Evolutionary conservation across 64 coral and sea anemone species (phyloP).

Genomic region (Astreopora myriophthalma): DNA sequence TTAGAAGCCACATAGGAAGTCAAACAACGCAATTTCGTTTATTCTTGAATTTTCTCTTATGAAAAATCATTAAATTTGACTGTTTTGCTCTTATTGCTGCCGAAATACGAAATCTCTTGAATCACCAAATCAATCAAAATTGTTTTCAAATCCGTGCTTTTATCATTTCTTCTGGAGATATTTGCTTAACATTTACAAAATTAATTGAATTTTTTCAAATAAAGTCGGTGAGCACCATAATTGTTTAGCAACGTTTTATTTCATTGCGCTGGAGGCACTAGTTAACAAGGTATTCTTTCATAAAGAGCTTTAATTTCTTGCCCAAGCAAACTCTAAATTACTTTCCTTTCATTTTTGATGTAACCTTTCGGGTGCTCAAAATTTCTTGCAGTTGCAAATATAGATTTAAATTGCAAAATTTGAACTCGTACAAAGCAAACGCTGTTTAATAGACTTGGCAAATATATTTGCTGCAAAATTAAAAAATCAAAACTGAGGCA

Average conservation of each 20-base stretch:
- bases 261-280: constrained; percentile 26
- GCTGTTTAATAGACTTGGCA: constrained; percentile 89
- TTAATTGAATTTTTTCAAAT: constrained; percentile 95
- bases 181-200: constrained; percentile 87
- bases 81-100: background rate
- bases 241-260: constrained; percentile 54
- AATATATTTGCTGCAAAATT: constrained; percentile 88
- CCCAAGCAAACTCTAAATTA: background rate
- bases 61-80: constrained; percentile 65
- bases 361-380: constrained; percentile 3
- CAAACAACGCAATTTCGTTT: constrained; percentile 69
- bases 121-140: constrained; percentile 57
- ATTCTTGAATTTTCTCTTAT: constrained; percentile 29
- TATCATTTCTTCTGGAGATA: constrained; percentile 59
- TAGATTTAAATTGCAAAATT: constrained; percentile 78
- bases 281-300: constrained; percentile 5
- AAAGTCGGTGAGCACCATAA: constrained; percentile 56
- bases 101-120: constrained; percentile 9
- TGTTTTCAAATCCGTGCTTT: constrained; percentile 43
- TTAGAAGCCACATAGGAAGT: constrained; percentile 64
- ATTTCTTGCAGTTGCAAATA: constrained; percentile 68
- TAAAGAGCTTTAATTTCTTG: background rate
- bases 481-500: constrained; percentile 75
- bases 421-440: constrained; percentile 82
- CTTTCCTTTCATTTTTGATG: background rate